These are phyloP conservation scores for Chiloscyllium punctatum DNA, from an alignment of 2,797 vertebrate species.

Conservation along the genomic window DNA sequence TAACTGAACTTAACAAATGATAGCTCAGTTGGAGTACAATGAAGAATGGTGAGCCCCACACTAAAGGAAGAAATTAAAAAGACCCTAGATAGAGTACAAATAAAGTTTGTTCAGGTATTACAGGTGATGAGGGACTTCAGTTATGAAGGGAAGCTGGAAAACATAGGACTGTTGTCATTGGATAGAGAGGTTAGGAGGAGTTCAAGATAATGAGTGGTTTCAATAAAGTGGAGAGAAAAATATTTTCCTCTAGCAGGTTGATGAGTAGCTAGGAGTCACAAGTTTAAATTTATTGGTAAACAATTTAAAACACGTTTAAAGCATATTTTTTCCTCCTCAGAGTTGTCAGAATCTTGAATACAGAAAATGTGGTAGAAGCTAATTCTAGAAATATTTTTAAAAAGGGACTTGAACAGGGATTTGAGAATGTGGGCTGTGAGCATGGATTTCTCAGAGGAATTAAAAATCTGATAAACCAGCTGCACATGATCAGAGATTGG, in stretches of 20 bases:
- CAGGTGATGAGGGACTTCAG: not conserved
- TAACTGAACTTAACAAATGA: not conserved
- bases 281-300: not conserved
- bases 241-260: not conserved
- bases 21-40: not conserved
- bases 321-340: not conserved
- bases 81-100: not conserved
- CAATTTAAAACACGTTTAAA: not conserved
- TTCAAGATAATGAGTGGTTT: not conserved
- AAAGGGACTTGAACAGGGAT: not conserved
- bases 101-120: not conserved
- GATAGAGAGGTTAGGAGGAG: not conserved
- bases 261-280: not conserved
- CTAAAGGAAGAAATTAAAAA: not conserved
- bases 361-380: not conserved
- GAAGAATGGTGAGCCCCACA: not conserved
- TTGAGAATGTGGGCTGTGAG: not conserved
- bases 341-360: not conserved
- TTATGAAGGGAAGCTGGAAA: not conserved
- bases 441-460: not conserved
- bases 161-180: not conserved
- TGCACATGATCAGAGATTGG: not conserved
- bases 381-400: not conserved
- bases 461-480: too few species aligned
- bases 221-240: not conserved